A percentile compares a stretch with the other conserved stretches of the same genome.
These are phyloP conservation scores for Drosophila pectinifera DNA, from an alignment of 1,140 invertebrate species.

Conservation along the genomic window DNA sequence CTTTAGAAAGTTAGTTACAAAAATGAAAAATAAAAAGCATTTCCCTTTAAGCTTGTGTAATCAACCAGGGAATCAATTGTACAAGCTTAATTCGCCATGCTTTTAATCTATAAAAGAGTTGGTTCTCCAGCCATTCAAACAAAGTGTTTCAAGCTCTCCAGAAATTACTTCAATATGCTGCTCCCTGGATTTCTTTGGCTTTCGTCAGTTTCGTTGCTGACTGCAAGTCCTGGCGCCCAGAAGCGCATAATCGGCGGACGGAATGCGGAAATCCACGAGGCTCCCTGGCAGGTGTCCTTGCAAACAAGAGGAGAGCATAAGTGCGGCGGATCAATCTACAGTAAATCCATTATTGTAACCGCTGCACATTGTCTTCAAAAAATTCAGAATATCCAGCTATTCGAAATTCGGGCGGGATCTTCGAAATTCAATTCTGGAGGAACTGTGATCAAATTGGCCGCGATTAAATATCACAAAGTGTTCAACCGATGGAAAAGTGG, in stretches of 20 bases:
- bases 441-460: neutral
- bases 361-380: conserved; percentile 86
- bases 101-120: no score
- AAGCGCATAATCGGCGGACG: conserved; percentile 29
- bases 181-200: conserved; percentile 1
- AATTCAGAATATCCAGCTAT: no score
- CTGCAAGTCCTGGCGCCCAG: neutral
- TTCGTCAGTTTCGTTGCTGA: neutral
- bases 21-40: no score
- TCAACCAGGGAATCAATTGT: no score
- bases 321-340: conserved; percentile 87
- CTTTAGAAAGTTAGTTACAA: no score
- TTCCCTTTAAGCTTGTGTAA: no score
- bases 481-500: no score
- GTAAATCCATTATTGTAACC: conserved; percentile 85
- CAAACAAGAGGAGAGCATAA: no score
- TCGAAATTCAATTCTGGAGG: conserved; percentile 3
- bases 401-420: conserved; percentile 34
- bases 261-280: conserved; percentile 84
- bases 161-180: no score
- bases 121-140: neutral
- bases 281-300: conserved; percentile 86
- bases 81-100: no score
- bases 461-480: neutral
- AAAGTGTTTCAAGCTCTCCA: conserved; percentile 3